These are phyloP conservation scores for Scaptomyza tumidula DNA, from an alignment of 2,888 invertebrate genomes.

Conservation along the genomic window DNA sequence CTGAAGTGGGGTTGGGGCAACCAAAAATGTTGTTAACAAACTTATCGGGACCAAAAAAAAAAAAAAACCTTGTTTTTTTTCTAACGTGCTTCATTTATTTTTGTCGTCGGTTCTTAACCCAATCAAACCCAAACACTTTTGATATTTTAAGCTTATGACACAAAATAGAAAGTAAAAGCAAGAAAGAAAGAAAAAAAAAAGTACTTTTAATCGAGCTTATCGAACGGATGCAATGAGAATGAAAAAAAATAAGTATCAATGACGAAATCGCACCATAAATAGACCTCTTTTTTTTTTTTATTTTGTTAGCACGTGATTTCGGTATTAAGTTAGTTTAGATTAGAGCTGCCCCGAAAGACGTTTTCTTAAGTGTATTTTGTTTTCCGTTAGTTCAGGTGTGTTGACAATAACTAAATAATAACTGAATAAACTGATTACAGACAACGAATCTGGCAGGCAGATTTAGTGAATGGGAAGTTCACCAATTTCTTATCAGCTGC, in stretches of 20 bases:
- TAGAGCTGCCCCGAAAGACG: not conserved
- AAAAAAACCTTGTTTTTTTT: slow-evolving; percentile 50
- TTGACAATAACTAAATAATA: slow-evolving; percentile 34
- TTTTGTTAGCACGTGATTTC: slow-evolving; percentile 44
- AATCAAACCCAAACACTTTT: slow-evolving; percentile 10
- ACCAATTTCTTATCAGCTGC: slow-evolving; percentile 60
- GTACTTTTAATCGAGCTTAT: slow-evolving; percentile 44
- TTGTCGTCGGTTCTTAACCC: slow-evolving; percentile 36
- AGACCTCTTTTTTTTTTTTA: slow-evolving; percentile 24
- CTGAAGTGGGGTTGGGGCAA: not conserved
- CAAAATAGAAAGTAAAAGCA: slow-evolving; percentile 66
- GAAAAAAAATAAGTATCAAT: slow-evolving; percentile 43
- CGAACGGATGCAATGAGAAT: slow-evolving; percentile 50
- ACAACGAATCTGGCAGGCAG: slow-evolving; percentile 39
- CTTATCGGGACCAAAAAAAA: slow-evolving; percentile 62
- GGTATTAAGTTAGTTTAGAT: slow-evolving; percentile 9
- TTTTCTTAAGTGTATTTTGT: not conserved
- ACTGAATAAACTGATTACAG: slow-evolving; percentile 49
- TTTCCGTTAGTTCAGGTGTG: slow-evolving; percentile 20
- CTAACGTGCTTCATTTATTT: slow-evolving; percentile 65
- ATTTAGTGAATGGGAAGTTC: slow-evolving; percentile 79
- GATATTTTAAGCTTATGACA: slow-evolving; percentile 53
- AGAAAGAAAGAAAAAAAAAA: slow-evolving; percentile 5
- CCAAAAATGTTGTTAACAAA: slow-evolving; percentile 58
- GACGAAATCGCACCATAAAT: slow-evolving; percentile 61